phyloP scores from a whole-genome alignment of 2,888 invertebrate species.

The Aleiodes leptofemur region DNA sequence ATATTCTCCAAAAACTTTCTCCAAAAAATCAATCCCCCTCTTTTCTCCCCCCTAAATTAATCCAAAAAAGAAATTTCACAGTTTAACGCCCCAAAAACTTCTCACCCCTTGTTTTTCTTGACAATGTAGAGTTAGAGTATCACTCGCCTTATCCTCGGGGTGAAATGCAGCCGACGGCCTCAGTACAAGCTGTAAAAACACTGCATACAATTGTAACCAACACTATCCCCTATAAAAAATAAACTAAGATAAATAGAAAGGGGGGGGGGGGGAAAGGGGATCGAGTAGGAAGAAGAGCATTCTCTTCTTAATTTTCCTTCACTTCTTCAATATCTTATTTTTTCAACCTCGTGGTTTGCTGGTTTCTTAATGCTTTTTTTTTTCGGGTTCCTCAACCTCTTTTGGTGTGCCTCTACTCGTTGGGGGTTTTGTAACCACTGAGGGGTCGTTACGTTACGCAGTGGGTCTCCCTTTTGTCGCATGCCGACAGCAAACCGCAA shows the following conservation, averaged over 20 bases:
- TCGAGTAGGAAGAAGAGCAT: slow-evolving; percentile 1
- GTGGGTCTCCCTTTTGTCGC: slow-evolving; percentile 72
- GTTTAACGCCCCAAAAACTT: slow-evolving; percentile 63
- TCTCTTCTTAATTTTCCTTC: slow-evolving; percentile 15
- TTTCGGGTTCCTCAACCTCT: slow-evolving; percentile 63
- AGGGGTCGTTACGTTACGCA: slow-evolving; percentile 74
- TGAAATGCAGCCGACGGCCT: slow-evolving; percentile 35
- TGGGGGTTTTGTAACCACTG: slow-evolving; percentile 68
- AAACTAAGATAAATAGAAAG: slow-evolving; percentile 20
- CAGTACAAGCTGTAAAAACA: slow-evolving; percentile 55
- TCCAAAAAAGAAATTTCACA: slow-evolving; percentile 59
- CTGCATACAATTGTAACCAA: slow-evolving; percentile 40
- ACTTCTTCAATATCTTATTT: slow-evolving; percentile 35
- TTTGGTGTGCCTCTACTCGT: slow-evolving; percentile 51
- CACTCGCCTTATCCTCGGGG: slow-evolving; percentile 60
- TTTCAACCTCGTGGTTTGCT: slow-evolving; percentile 28
- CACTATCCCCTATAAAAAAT: slow-evolving; percentile 15
- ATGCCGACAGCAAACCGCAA: slow-evolving; percentile 73
- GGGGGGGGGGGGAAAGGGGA: neutral
- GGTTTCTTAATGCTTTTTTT: slow-evolving; percentile 21
- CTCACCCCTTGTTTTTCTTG: slow-evolving; percentile 24
- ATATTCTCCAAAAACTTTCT: too few relatives aligned
- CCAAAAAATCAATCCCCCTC: too few relatives aligned
- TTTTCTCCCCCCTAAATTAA: neutral
- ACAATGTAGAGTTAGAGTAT: slow-evolving; percentile 11